Evolutionary conservation across 1,140 invertebrate genomes (phyloP), one percentile per base, ranked within the genome.

Genomic region (Procambarus clarkii): DNA sequence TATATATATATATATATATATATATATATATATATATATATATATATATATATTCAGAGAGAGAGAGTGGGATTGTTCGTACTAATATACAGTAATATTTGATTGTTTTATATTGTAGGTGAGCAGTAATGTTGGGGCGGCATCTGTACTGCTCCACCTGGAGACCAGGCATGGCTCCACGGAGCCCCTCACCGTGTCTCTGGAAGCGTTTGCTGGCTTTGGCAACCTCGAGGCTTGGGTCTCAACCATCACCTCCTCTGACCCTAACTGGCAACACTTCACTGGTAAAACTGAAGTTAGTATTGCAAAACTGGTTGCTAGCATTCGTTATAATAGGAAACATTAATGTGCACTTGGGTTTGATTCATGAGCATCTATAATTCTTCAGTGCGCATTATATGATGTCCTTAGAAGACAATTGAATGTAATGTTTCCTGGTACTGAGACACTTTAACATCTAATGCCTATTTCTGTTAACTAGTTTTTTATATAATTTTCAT

Each of bases 221-320:
- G 82, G 58, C 50, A 79, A 2, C 34, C 13, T 85, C 11, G 76
- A 80, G 13, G 74, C 77, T n/a, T 82, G 81, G 46, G 15, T 80
- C 50, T 18, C 54, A 1, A 45, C 60, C 3, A 24, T 15, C 50
- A 79, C 88, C 2, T 34, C 50, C 24, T 85, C 81, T 11, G 83
- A 91, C n/a, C 34, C 9, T 21, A 46, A 24, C 2, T 91, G 88
- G 88, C 13, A 83, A 24, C 44, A 44, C n/a, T 85, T 91, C 45
- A 24, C 21, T 18, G 88, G 88, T n/a, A 21, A 77, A n/a, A 54
- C 60, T 18, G 45, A 84, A 76, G 88, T 91, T 7, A 80, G 77
- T 60, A 18, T 44, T 18, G 24, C 11, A 64, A 50, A 15, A 18
- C 9, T 8, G 11, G 7, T 15, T 86, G 50, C 13, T 11, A 54